Percentiles rank a stretch among this genome's conserved stretches.
These are phyloP conservation scores for Aleiodes sp. DNA, from an alignment of 1,140 invertebrate species.

Conservation along the genomic window DNA sequence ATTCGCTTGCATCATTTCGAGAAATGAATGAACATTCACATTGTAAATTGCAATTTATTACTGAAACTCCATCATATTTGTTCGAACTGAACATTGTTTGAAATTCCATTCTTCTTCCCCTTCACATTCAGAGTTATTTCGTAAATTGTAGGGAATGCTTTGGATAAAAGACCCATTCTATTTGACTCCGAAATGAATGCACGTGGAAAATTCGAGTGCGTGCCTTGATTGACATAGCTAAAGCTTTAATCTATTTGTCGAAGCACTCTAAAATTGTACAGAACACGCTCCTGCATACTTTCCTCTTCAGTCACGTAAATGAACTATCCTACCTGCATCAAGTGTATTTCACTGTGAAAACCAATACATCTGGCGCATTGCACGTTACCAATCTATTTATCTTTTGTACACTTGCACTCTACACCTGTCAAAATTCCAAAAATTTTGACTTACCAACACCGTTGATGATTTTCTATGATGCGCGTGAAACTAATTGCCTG, in stretches of 20 bases:
- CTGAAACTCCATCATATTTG: too few relatives aligned
- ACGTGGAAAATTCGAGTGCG: not conserved
- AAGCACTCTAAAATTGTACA: not conserved
- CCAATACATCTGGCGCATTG: not conserved
- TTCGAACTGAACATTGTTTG: too few relatives aligned
- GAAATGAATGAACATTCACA: too few relatives aligned
- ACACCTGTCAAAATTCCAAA: not conserved
- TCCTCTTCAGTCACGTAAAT: not conserved
- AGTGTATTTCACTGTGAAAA: conserved; percentile 8
- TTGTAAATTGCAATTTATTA: too few relatives aligned
- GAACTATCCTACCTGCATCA: not conserved
- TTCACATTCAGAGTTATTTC: too few relatives aligned
- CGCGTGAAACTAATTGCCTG: not conserved
- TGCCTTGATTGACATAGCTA: not conserved
- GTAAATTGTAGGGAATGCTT: too few relatives aligned
- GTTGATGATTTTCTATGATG: not conserved
- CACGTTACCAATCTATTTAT: not conserved
- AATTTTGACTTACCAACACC: conserved; percentile 2
- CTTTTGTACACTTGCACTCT: not conserved
- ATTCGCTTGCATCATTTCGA: too few relatives aligned
- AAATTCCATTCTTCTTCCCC: too few relatives aligned
- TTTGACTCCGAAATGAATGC: too few relatives aligned
- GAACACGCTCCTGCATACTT: not conserved
- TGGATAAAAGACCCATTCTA: too few relatives aligned
- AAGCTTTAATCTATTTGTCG: not conserved